These are phyloP conservation scores for Megaustenia siamemsis DNA, from an alignment of 2,888 invertebrate species.

Conservation along the genomic window DNA sequence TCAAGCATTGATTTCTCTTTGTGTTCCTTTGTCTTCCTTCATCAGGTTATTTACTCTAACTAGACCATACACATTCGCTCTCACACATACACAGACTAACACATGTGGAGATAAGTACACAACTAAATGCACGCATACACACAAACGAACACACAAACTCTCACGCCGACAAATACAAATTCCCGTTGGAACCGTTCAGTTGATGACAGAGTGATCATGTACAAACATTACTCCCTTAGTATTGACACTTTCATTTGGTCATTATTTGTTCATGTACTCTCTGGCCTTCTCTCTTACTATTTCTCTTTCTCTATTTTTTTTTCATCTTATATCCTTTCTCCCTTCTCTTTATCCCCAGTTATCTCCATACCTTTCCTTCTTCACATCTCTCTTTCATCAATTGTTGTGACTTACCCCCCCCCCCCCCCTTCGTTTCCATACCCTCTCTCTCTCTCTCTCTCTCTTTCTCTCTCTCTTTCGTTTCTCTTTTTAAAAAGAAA, in stretches of 20 bases:
- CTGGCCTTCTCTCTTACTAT: no score
- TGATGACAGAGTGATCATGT: no score
- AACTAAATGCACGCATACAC: conserved; percentile 16
- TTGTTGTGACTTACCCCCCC: neutral
- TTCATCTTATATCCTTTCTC: no score
- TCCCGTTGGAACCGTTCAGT: no score
- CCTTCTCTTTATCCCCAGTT: neutral
- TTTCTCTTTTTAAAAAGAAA: neutral
- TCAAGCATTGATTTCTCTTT: neutral
- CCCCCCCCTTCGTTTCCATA: neutral
- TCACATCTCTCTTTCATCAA: neutral
- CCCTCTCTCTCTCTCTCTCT: neutral
- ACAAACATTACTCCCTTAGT: no score
- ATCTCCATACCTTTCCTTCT: neutral
- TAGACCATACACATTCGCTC: conserved; percentile 19
- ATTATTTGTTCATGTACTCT: no score
- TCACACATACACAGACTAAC: conserved; percentile 4
- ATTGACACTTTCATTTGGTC: no score
- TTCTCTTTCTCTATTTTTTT: no score
- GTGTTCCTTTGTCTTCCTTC: neutral
- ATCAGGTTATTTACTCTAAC: neutral
- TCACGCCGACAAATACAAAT: neutral
- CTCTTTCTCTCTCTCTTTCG: neutral
- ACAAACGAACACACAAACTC: neutral
- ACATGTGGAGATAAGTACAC: conserved; percentile 31